Evolutionary conservation across 2,888 invertebrate genomes (phyloP).

Genomic region (Cancer borealis): DNA sequence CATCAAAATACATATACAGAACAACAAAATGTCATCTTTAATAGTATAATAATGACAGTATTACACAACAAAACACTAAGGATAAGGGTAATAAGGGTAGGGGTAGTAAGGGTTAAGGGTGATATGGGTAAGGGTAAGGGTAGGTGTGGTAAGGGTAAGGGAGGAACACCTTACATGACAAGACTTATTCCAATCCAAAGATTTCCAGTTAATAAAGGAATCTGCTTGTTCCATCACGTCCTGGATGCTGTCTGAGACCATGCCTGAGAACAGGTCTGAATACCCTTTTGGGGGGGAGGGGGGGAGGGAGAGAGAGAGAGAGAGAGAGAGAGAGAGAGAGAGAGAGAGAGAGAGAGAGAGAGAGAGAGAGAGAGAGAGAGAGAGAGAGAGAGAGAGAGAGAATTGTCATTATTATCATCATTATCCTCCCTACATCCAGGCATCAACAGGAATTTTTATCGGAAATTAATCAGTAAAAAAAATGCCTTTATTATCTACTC

Average conservation of each 20-base stretch:
- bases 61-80: not conserved
- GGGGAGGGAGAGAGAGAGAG: not conserved
- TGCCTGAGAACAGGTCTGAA: not conserved
- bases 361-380: not conserved
- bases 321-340: not conserved
- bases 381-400: not conserved
- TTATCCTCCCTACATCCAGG: too few relatives aligned
- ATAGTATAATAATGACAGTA: not conserved
- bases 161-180: not conserved
- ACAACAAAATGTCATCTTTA: too few relatives aligned
- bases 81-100: not conserved
- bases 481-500: too few relatives aligned
- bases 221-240: not conserved
- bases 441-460: too few relatives aligned
- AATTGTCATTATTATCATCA: not conserved
- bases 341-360: not conserved
- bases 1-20: too few relatives aligned
- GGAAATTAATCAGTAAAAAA: too few relatives aligned
- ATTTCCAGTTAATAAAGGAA: not conserved
- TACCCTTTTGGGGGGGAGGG: not conserved
- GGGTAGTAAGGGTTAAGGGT: too few relatives aligned
- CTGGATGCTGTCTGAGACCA: not conserved
- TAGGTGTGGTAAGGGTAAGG: not conserved
- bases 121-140: too few relatives aligned
- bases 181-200: not conserved